Percentiles rank a stretch among this genome's conserved stretches.
These are phyloP conservation scores for Chelonia mydas DNA, from an alignment of 2,797 vertebrate species.

Conservation along the genomic window DNA sequence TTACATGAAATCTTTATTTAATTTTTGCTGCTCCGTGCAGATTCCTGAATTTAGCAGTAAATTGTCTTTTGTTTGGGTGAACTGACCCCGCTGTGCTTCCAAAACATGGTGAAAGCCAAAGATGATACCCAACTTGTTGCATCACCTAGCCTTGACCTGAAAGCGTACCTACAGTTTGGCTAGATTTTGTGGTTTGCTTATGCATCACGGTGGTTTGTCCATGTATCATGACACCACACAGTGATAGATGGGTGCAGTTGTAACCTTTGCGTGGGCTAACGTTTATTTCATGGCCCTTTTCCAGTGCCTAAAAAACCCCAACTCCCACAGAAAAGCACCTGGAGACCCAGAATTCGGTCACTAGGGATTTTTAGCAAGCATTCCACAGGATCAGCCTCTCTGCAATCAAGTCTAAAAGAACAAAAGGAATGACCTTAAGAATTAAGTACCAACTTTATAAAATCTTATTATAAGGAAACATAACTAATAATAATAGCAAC, in stretches of 20 bases:
- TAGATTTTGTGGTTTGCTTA: background rate
- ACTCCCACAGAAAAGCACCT: no score
- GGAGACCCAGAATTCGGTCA: no score
- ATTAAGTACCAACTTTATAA: no score
- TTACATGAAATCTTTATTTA: background rate
- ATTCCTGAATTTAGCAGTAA: background rate
- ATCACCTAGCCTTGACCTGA: background rate
- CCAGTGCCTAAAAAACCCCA: no score
- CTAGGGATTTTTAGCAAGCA: no score
- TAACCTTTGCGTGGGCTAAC: no score
- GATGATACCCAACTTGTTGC: background rate
- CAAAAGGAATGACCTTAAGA: no score
- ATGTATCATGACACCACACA: background rate
- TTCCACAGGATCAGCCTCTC: no score
- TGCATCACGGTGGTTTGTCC: background rate
- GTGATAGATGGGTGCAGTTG: background rate
- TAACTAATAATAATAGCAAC: no score
- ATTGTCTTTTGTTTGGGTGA: background rate
- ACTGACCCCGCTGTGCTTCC: background rate
- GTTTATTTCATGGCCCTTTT: no score
- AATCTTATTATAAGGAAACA: no score
- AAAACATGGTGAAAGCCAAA: accelerated
- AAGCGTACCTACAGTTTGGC: background rate
- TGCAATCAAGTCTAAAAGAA: no score
- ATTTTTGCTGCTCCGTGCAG: background rate